Conservation (phyloP, 2,113 vertebrate genomes). For the Conger conger region DNA sequence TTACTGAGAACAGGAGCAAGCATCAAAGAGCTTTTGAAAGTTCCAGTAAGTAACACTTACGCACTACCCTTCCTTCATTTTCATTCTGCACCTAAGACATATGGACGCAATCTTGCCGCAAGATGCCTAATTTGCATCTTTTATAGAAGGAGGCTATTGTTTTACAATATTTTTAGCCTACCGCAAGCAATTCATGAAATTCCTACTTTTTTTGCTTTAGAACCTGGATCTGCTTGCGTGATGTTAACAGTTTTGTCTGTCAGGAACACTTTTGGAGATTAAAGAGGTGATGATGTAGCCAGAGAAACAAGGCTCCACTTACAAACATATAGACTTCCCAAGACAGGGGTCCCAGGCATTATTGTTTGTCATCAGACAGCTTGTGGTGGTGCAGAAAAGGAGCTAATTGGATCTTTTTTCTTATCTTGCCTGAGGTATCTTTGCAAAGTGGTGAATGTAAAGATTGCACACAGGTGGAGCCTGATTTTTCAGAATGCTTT, state of each 20-base stretch:
- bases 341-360: not conserved
- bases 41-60: conserved; percentile 6
- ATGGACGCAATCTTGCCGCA: conserved; percentile 61
- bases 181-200: conserved; percentile 54
- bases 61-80: not conserved
- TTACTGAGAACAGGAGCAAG: not conserved
- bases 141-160: conserved; percentile 53
- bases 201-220: conserved; percentile 58
- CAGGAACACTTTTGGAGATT: conserved; percentile 63
- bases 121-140: conserved; percentile 54
- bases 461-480: conserved; percentile 43
- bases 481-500: not conserved
- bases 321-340: conserved; percentile 11
- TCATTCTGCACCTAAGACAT: conserved; percentile 42
- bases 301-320: conserved; percentile 45
- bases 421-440: conserved; percentile 5
- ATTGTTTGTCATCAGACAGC: conserved; percentile 19
- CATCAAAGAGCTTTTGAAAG: not conserved
- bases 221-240: conserved; percentile 48
- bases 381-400: conserved; percentile 12
- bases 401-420: not conserved
- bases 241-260: conserved; percentile 60
- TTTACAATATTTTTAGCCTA: conserved; percentile 42
- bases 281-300: conserved; percentile 57
- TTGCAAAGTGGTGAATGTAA: conserved; percentile 12